phyloP scores from a whole-genome alignment of 2,797 vertebrate species.

The Chaetophractus vellerosus region DNA sequence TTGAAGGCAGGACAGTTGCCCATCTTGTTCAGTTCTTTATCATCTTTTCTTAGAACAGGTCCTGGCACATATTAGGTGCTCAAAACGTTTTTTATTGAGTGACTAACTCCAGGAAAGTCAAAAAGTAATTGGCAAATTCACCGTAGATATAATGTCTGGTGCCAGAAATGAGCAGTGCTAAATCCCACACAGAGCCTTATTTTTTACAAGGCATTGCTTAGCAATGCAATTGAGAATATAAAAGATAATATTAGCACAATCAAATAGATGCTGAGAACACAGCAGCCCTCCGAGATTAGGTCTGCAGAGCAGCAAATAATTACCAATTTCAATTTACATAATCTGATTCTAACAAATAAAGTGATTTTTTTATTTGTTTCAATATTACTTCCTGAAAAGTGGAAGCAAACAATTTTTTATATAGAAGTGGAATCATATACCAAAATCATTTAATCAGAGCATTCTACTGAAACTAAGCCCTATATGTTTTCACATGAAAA shows the following conservation, averaged over 20 bases:
- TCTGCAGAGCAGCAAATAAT: neutral
- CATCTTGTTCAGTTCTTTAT: neutral
- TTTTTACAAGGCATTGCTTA: fast-evolving
- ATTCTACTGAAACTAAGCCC: neutral
- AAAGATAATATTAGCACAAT: neutral
- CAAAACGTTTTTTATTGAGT: neutral
- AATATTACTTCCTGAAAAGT: neutral
- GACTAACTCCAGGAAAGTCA: neutral
- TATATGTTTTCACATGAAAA: neutral
- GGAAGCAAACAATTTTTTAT: neutral
- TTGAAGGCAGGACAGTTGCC: neutral
- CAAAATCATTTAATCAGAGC: neutral
- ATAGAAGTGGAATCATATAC: neutral
- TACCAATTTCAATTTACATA: no score
- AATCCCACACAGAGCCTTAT: conserved; percentile 88
- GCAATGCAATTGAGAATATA: fast-evolving
- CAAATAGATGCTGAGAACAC: neutral
- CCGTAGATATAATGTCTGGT: conserved; percentile 89
- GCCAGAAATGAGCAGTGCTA: conserved; percentile 91
- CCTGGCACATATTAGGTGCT: neutral
- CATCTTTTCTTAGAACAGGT: neutral
- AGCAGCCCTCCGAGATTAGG: neutral
- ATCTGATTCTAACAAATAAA: neutral
- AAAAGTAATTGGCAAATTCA: neutral
- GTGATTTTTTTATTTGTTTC: neutral